Evolutionary conservation across 2,797 vertebrate species (phyloP).

Genomic region (Vireo griseus): DNA sequence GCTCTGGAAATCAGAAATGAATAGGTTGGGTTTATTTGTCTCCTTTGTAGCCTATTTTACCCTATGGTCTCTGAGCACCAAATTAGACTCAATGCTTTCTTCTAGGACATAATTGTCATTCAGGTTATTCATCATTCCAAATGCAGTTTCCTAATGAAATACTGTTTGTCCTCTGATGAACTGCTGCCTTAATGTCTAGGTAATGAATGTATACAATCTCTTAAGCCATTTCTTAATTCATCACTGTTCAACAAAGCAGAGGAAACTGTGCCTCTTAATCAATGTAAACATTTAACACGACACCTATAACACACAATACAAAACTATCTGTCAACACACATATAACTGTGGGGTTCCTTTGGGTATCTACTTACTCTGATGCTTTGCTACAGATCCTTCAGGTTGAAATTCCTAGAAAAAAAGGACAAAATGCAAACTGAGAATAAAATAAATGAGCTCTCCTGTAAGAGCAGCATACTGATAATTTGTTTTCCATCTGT

Average conservation of each 20-base stretch:
- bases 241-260: background rate
- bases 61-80: background rate
- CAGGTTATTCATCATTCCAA: background rate
- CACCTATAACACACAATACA: accelerated
- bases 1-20: slow-evolving; percentile 71
- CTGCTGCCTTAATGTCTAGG: background rate
- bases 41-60: background rate
- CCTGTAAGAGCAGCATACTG: accelerated
- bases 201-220: background rate
- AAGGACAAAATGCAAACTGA: background rate
- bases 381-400: slow-evolving; percentile 74
- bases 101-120: background rate
- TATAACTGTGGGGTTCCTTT: background rate
- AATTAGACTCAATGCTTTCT: background rate
- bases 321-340: background rate
- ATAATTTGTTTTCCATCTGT: background rate
- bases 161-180: background rate
- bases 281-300: background rate
- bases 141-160: background rate
- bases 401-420: slow-evolving; percentile 78
- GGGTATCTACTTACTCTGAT: slow-evolving; percentile 83
- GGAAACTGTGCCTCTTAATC: background rate
- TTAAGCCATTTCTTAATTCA: background rate
- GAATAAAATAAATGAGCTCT: background rate
- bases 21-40: background rate